These are phyloP conservation scores for Keiferia lycopersicella DNA, from an alignment of 2,888 invertebrate genomes.

Conservation along the genomic window DNA sequence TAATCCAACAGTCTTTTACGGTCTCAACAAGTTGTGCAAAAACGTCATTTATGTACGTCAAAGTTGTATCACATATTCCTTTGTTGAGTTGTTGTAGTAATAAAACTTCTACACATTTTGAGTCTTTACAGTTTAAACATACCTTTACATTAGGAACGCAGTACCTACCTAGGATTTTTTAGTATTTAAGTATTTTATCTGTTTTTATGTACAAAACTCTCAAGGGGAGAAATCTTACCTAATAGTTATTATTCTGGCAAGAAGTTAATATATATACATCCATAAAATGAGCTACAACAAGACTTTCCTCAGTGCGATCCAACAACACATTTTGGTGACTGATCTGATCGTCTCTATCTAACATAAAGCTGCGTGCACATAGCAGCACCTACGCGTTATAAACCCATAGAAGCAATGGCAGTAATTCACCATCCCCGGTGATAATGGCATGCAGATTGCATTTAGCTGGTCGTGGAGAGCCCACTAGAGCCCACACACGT, in stretches of 20 bases:
- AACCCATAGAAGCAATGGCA: background rate
- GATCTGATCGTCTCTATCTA: background rate
- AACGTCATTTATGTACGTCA: background rate
- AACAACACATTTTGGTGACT: background rate
- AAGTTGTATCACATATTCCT: background rate
- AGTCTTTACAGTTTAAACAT: no score
- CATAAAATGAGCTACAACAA: no score
- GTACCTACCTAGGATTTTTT: no score
- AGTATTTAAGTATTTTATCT: no score
- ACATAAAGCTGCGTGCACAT: background rate
- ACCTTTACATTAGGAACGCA: no score
- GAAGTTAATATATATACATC: no score
- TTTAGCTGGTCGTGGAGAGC: conserved; percentile 31
- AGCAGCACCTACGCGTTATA: background rate
- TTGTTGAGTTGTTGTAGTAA: background rate
- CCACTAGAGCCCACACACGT: conserved; percentile 34
- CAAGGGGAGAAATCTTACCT: no score
- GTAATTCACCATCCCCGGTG: conserved; percentile 25
- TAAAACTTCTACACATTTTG: background rate
- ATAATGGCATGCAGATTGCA: conserved; percentile 34
- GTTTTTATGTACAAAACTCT: no score
- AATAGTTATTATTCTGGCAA: no score
- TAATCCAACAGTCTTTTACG: background rate
- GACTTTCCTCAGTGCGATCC: background rate
- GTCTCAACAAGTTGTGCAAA: conserved; percentile 13